A percentile compares a stretch with the other conserved stretches of the same genome.
phyloP scores from a whole-genome alignment of 1,140 invertebrate genomes.

The Vollenhovia emeryi region DNA sequence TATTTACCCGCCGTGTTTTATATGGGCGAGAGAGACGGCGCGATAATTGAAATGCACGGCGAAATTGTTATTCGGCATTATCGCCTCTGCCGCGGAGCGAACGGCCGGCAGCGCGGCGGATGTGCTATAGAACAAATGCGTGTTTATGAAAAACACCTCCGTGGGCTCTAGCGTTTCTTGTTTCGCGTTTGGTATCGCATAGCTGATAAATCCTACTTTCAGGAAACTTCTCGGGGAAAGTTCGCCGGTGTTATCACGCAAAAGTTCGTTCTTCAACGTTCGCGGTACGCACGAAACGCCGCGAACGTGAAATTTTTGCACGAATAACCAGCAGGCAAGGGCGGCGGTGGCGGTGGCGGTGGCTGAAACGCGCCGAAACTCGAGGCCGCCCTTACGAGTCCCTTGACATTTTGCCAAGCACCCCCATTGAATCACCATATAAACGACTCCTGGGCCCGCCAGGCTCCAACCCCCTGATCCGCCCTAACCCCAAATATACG shows the following conservation, averaged over 20 bases:
- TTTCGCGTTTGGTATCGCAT: background rate
- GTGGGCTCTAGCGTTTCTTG: background rate
- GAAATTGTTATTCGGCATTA: background rate
- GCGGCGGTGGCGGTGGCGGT: background rate
- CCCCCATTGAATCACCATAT: slow-evolving; percentile 80
- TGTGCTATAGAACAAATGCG: background rate
- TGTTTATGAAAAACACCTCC: background rate
- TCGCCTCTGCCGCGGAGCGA: background rate
- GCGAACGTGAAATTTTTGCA: slow-evolving; percentile 61
- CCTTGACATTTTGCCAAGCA: slow-evolving; percentile 82
- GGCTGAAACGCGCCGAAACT: slow-evolving; percentile 51
- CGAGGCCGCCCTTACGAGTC: slow-evolving; percentile 76
- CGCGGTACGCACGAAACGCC: slow-evolving; percentile 24
- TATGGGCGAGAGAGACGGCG: too few relatives aligned
- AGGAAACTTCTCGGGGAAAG: background rate
- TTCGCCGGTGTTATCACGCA: background rate
- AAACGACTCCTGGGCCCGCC: slow-evolving; percentile 76
- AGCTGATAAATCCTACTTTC: slow-evolving; percentile 5
- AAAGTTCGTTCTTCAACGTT: background rate
- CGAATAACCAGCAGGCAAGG: slow-evolving; percentile 42
- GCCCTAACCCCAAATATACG: slow-evolving; percentile 80
- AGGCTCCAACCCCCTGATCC: slow-evolving; percentile 77
- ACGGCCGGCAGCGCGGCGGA: too few relatives aligned
- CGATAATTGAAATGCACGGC: background rate
- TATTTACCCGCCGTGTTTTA: background rate